phyloP scores from a whole-genome alignment of 2,113 vertebrate genomes.

The Grantiella picta region DNA sequence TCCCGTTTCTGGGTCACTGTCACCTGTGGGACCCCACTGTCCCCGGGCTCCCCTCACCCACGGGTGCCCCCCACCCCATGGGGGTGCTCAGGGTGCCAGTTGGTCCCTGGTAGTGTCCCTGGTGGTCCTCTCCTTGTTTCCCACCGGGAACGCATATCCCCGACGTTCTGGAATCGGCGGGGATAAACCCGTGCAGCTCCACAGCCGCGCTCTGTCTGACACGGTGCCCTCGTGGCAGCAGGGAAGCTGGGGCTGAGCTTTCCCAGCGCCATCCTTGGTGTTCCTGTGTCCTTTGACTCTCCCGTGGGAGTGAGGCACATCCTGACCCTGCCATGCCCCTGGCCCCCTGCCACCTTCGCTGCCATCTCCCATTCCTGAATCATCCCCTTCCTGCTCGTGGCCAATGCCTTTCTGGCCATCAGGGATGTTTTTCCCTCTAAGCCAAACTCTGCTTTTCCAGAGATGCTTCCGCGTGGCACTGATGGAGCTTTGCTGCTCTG shows the following conservation, averaged over 20 bases:
- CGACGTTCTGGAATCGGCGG: background rate
- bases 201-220: background rate
- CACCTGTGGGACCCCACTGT: fast-evolving
- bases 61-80: background rate
- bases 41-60: fast-evolving
- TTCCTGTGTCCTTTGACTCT: background rate
- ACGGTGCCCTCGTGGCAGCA: background rate
- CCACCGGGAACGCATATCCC: fast-evolving
- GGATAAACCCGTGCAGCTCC: background rate
- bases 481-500: background rate
- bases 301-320: background rate
- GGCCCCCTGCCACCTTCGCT: fast-evolving
- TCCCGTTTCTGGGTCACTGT: background rate
- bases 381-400: background rate
- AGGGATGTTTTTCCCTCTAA: background rate
- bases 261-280: background rate
- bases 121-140: fast-evolving
- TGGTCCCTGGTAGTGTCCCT: background rate
- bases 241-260: background rate
- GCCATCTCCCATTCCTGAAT: fast-evolving
- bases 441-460: background rate
- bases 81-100: background rate
- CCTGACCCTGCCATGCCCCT: background rate
- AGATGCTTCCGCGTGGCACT: background rate
- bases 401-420: background rate